Conservation (phyloP, 2,797 vertebrate genomes). For the Lerista edwardsae region DNA sequence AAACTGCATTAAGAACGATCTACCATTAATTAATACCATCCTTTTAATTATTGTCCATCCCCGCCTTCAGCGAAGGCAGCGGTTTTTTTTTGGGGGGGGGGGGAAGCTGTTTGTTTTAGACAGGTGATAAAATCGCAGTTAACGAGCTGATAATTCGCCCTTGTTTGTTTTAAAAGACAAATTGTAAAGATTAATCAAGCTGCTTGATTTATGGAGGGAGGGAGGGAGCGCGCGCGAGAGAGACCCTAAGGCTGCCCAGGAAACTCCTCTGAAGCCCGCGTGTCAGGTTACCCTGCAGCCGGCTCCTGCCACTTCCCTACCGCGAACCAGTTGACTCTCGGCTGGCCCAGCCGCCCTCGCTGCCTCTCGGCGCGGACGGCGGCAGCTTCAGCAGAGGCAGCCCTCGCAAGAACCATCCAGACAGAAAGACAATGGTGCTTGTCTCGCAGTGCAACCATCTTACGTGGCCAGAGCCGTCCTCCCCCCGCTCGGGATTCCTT, state of each 20-base stretch:
- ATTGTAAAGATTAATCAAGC: constrained; percentile 74
- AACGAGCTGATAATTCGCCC: constrained; percentile 73
- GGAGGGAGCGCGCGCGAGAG: constrained; percentile 12
- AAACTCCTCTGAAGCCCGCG: constrained; percentile 57
- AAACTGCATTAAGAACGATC: background rate
- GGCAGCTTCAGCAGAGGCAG: rapidly evolving
- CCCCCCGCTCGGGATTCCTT: too few species aligned
- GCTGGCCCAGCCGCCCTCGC: background rate
- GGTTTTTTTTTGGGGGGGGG: background rate
- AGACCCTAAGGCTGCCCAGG: constrained; percentile 59
- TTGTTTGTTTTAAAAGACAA: constrained; percentile 75
- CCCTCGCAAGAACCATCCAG: background rate
- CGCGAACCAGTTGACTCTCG: background rate
- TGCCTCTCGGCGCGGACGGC: too few species aligned
- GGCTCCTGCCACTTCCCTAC: background rate
- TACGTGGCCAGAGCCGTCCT: too few species aligned
- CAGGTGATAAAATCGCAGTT: constrained; percentile 74
- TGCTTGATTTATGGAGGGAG: constrained; percentile 71
- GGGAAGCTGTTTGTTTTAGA: constrained; percentile 67
- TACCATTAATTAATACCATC: constrained; percentile 35
- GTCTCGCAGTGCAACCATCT: background rate
- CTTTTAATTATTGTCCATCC: constrained; percentile 38
- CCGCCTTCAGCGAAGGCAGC: constrained; percentile 18
- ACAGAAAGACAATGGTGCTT: too few species aligned
- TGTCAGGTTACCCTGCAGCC: constrained; percentile 52